These are phyloP conservation scores for Peromyscus melanophrys DNA, from an alignment of 2,797 vertebrate genomes.

Conservation along the genomic window DNA sequence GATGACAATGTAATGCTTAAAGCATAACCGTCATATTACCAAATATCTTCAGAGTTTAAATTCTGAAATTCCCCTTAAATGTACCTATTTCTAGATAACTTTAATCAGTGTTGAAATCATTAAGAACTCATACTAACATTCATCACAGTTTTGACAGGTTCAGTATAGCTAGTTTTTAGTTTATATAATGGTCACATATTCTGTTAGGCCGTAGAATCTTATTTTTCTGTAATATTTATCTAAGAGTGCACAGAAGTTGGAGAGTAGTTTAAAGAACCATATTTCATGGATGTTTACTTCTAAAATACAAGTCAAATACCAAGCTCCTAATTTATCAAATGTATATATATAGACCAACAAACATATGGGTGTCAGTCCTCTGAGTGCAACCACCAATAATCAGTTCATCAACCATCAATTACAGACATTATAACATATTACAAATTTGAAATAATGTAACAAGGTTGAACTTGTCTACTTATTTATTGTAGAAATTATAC, in stretches of 20 bases:
- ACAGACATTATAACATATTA: neutral
- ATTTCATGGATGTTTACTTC: neutral
- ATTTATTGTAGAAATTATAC: neutral
- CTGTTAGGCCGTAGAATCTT: neutral
- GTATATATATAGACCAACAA: neutral
- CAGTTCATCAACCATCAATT: neutral
- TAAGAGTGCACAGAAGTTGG: neutral
- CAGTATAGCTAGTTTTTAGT: neutral
- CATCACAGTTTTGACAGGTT: neutral
- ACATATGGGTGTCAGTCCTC: neutral
- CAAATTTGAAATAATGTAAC: neutral
- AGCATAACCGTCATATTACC: neutral
- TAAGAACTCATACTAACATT: neutral
- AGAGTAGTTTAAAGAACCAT: neutral
- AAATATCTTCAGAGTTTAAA: neutral
- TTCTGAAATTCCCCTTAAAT: neutral
- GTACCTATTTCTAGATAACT: neutral
- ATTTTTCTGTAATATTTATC: neutral
- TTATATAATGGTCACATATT: neutral
- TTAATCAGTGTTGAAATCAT: neutral
- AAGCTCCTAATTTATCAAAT: constrained; percentile 12
- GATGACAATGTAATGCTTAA: neutral
- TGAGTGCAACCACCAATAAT: neutral
- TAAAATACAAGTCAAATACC: neutral
- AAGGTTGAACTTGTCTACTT: neutral